Base-by-base conservation (phyloP, 1,140 invertebrate species). In the Drosophila nigrodunni region DNA sequence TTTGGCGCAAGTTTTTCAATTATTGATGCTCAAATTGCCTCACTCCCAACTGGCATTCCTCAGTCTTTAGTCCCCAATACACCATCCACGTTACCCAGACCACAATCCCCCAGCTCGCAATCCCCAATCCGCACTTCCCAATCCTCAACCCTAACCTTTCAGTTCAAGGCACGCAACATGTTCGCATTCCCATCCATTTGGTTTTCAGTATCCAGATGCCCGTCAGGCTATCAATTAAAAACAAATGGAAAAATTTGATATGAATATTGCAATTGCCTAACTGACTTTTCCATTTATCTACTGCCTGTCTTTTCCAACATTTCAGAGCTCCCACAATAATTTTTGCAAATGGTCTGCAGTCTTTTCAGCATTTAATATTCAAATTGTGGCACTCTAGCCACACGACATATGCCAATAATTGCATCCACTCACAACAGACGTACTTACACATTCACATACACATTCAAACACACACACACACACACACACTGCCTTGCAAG, bases 1-100 rank as follows among this genome's bases (percentile, higher is more conserved):
- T 74, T 74, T 70, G 50, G 66, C 35, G 68, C 72, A 74, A 74
- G 66, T 74, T 74, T 70, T 70, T 74, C 66, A 74, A 74, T 74
- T 74, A 74, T 74, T 70, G 66, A 74, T 74, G 72, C 59, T 30
- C 21, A 58, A 74, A 70, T 74, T 74, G 65, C 58, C 18, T 10
- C 49, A 47, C 4, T 13, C 21, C n/a, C 4, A 11, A 7, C 39
- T 21, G 7, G 9, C 30, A 11, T 41, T 35, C 8, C 34, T 43
- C 59, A 49, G 18, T 9, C 30, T 6, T 37, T 9, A 7, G n/a
- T 18, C 37, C n/a, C 34, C 64, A 46, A 46, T 15, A n/a, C 43
- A 1, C n/a, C n/a, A n/a, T n/a, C n/a, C 18, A 30, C 47, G 7
- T 18, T 54, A 13, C 70, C n/a, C 21, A 50, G 13, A 35, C 54